Percentiles rank a stretch among this genome's conserved stretches.
These are phyloP conservation scores for Dolichallabes microphthalmus DNA, from an alignment of 2,113 vertebrate species.

Conservation along the genomic window DNA sequence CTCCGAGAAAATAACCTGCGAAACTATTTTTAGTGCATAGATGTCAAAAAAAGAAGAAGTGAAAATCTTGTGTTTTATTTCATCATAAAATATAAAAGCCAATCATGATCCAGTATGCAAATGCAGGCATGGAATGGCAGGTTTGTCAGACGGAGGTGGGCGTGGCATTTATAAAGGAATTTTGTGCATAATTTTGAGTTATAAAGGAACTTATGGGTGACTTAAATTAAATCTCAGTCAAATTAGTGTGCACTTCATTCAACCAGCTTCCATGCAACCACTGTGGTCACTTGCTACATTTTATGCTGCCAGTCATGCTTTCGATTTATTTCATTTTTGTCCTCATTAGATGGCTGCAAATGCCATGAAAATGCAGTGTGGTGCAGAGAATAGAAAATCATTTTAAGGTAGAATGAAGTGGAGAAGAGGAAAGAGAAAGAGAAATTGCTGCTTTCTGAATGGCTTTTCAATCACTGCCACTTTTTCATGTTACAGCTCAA, in stretches of 20 bases:
- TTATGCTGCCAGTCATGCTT: conserved; percentile 54
- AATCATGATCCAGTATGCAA: neutral
- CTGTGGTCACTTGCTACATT: conserved; percentile 70
- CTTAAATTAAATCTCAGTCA: neutral
- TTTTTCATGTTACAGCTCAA: conserved; percentile 63
- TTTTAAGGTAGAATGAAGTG: conserved; percentile 21
- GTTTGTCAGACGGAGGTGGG: neutral
- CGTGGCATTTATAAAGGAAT: neutral
- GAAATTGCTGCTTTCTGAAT: conserved; percentile 72
- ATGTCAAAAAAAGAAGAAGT: neutral
- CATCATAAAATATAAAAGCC: neutral
- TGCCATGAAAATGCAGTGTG: conserved; percentile 61
- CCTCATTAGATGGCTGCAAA: conserved; percentile 77
- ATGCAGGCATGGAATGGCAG: neutral
- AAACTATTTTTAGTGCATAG: neutral
- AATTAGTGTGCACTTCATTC: neutral
- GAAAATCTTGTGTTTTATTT: neutral
- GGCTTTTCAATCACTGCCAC: conserved; percentile 66
- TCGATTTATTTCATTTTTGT: conserved; percentile 73
- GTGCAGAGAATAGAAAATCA: conserved; percentile 52
- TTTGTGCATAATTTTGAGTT: neutral
- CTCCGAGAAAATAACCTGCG: neutral
- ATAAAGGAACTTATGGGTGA: neutral
- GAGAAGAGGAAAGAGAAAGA: conserved; percentile 39
- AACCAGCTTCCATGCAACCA: conserved; percentile 47